Evolutionary conservation across 2,797 vertebrate genomes (phyloP).

Genomic region (Spheniscus humboldti): DNA sequence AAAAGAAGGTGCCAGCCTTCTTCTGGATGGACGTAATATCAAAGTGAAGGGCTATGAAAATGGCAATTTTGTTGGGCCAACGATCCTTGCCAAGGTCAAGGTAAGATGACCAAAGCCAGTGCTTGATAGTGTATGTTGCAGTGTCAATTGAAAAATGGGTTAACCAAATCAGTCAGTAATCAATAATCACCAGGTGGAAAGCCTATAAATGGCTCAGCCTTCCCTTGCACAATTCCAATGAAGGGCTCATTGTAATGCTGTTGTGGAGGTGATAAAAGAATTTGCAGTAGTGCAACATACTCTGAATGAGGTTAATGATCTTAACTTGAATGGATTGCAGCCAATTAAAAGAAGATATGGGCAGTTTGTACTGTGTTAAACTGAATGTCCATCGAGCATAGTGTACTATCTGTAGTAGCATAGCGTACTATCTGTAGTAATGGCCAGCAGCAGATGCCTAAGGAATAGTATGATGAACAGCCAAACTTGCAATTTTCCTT

Average conservation of each 20-base stretch:
- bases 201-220: background rate
- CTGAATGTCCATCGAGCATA: background rate
- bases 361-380: background rate
- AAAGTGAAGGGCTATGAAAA: slow-evolving; percentile 93
- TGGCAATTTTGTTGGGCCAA: slow-evolving; percentile 95
- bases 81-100: slow-evolving; percentile 85
- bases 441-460: background rate
- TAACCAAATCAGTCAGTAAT: background rate
- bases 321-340: background rate
- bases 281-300: background rate
- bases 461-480: background rate
- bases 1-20: slow-evolving; percentile 87
- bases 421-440: background rate
- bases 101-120: slow-evolving; percentile 67
- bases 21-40: slow-evolving; percentile 88
- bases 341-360: background rate
- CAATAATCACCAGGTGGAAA: background rate
- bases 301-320: background rate
- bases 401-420: background rate
- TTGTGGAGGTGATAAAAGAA: background rate
- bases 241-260: background rate
- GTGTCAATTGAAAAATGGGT: background rate
- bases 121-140: background rate
- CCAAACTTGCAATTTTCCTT: background rate
- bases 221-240: background rate